Evolutionary conservation across 2,797 vertebrate species (phyloP), one percentile per base, ranked within the genome.

Genomic region (Distichodus sexfasciatus): DNA sequence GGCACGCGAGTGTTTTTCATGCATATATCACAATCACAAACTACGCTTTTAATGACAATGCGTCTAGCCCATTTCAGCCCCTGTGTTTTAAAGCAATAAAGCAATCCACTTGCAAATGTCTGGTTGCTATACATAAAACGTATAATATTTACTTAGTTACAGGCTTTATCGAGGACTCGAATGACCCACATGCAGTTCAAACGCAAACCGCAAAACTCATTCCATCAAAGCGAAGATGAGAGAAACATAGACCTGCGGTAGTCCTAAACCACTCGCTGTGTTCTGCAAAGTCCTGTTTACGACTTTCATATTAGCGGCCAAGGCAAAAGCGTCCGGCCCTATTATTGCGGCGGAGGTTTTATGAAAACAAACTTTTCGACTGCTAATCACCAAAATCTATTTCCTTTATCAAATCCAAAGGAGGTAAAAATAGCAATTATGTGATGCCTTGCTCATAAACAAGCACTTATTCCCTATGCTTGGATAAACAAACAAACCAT

Each of bases 1-100:
- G 75, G 79, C 62, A 73, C 66, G 74, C 75, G 75, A 64, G 72
- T 71, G 74, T 75, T 83, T 78, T 79, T 63, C 76, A 58, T 47
- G 17, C 76, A 76, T 69, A 69, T 76, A 76, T 36, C 75, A 77
- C 53, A 81, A 72, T 65, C 54, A 55, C 15, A 55, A 72, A 73
- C 17, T 71, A 43, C 15, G 33, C 41, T 59, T 28, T 41, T 41
- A n/a, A 58, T 41, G 26, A 10, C 15, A 7, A 24, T 40, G 35
- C 41, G 28, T 48, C 19, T 60, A 33, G 14, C 44, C 28, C 21
- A 17, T 38, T 55, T 44, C 23, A 35, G 3, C 17, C 23, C 26
- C 24, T 12, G 8, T 23, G 3, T 21, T 28, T 36, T 28, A 28
- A 29, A 9, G 26, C 19, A 35, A 29, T 2, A 36, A 17, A 58